Evolutionary conservation across 2,888 invertebrate species (phyloP), one percentile per base, ranked within the genome.

Genomic region (Metallyticus violacea): DNA sequence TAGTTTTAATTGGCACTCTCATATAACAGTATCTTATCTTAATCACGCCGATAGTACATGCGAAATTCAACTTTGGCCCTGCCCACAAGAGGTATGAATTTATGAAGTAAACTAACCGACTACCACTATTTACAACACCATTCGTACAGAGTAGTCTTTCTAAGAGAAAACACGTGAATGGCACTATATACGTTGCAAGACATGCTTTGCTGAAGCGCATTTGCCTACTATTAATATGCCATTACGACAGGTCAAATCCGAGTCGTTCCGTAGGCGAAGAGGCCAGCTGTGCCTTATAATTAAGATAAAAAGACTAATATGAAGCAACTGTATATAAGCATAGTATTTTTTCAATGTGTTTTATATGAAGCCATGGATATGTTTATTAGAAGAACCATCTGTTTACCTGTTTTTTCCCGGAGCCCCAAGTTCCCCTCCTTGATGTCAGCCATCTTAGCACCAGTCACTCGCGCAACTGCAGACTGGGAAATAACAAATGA

Each of bases 381-480:
- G 40, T 62, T 62, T 62, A 62, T 62, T 62, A 85, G 22, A 7
- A 29, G 30, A 79, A 85, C 80, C 82, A 79, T 85, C 30, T 83
- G 82, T 88, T 85, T 88, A 88, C 88, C 88, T 88, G 88, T 77
- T 86, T 87, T 87, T 81, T 88, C 88, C 81, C 77, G 86, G 84
- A 88, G 85, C 77, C 88, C 87, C 29, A 81, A 77, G 77, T 85
- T 62, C 78, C 79, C 83, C 84, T 88, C 88, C 86, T 86, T 80
- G 25, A 25, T 82, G 86, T 88, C 88, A 84, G 88, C 88, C 88
- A 88, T 88, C 85, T 88, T 88, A 88, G 88, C 87, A 88, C 88
- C 87, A 87, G 80, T 86, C 87, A 84, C 84, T 81, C 40, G 40
- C 87, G 28, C 83, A 78, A 77, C 83, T 83, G 83, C 83, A 83